A percentile compares a stretch with the other conserved stretches of the same genome.
These are phyloP conservation scores for Lipophrys pholis DNA, from an alignment of 2,113 vertebrate genomes.

Conservation along the genomic window DNA sequence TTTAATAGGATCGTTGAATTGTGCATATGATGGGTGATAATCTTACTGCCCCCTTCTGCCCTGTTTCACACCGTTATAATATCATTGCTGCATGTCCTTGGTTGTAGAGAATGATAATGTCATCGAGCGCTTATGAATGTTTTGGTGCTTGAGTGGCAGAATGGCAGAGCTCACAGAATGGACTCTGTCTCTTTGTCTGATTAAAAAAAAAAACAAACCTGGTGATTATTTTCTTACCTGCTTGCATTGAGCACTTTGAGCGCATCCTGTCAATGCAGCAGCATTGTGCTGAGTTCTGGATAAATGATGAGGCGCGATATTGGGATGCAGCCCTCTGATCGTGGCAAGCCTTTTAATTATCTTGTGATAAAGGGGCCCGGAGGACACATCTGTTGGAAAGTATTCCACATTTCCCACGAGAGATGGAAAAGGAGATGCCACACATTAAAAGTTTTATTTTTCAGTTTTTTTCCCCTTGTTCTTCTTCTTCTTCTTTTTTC, in stretches of 20 bases:
- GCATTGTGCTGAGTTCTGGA: conserved; percentile 48
- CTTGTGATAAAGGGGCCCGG: conserved; percentile 66
- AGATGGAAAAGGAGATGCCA: conserved; percentile 57
- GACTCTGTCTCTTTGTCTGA: conserved; percentile 12
- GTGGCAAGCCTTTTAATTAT: conserved; percentile 78
- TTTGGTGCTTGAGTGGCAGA: conserved; percentile 34
- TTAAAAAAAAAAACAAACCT: conserved; percentile 29
- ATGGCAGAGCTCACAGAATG: conserved; percentile 15
- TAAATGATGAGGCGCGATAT: conserved; percentile 52
- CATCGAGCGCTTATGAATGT: conserved; percentile 2
- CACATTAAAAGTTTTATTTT: conserved; percentile 54
- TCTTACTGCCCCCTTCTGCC: conserved; percentile 9
- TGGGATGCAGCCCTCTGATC: conserved; percentile 66
- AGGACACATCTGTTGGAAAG: conserved; percentile 75
- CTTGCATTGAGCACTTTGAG: conserved; percentile 48
- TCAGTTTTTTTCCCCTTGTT: conserved; percentile 27
- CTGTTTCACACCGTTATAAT: conserved; percentile 6
- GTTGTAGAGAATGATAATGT: conserved; percentile 11
- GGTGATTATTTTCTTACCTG: conserved; percentile 36
- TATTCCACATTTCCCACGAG: conserved; percentile 65
- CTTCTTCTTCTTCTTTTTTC: conserved; percentile 14
- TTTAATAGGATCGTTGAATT: conserved; percentile 31
- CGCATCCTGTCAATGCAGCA: conserved; percentile 46
- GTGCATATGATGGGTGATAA: conserved; percentile 22
- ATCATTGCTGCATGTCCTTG: not conserved